Evolutionary conservation across 1,140 invertebrate genomes (phyloP).

Genomic region (Heliconius eleuchia): DNA sequence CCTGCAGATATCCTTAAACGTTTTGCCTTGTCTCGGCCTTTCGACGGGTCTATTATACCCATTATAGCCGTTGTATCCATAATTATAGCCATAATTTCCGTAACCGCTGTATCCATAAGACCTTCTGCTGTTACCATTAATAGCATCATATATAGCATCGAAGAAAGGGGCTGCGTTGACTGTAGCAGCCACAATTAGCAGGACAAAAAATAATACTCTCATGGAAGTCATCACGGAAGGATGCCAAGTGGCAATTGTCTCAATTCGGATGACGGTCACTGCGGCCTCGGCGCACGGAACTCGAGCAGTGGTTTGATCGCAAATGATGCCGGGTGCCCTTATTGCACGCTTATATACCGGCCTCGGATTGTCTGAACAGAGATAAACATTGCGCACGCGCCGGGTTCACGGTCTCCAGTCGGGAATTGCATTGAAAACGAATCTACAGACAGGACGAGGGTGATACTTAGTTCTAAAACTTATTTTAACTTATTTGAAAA

Average conservation of each 20-base stretch:
- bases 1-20: conserved; percentile 76
- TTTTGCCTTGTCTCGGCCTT: conserved; percentile 62
- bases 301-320: conserved; percentile 66
- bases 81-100: conserved; percentile 54
- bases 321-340: conserved; percentile 73
- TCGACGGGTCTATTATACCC: conserved; percentile 46
- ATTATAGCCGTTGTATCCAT: conserved; percentile 58
- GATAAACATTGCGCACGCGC: conserved; percentile 63
- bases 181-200: conserved; percentile 47
- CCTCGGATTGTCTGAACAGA: conserved; percentile 74
- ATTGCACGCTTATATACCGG: conserved; percentile 73
- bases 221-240: conserved; percentile 73
- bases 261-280: conserved; percentile 71
- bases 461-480: conserved; percentile 39
- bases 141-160: conserved; percentile 72
- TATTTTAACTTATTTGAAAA: conserved; percentile 3
- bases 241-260: conserved; percentile 68
- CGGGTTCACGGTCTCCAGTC: conserved; percentile 74
- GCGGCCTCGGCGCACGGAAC: conserved; percentile 70
- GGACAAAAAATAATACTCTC: conserved; percentile 48
- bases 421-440: conserved; percentile 62
- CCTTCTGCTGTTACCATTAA: conserved; percentile 65
- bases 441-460: conserved; percentile 6
- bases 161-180: conserved; percentile 68
- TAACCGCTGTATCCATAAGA: conserved; percentile 68